Evolutionary conservation across 2,888 invertebrate genomes (phyloP), one percentile per base, ranked within the genome.

Genomic region (Cheilosia urbana): DNA sequence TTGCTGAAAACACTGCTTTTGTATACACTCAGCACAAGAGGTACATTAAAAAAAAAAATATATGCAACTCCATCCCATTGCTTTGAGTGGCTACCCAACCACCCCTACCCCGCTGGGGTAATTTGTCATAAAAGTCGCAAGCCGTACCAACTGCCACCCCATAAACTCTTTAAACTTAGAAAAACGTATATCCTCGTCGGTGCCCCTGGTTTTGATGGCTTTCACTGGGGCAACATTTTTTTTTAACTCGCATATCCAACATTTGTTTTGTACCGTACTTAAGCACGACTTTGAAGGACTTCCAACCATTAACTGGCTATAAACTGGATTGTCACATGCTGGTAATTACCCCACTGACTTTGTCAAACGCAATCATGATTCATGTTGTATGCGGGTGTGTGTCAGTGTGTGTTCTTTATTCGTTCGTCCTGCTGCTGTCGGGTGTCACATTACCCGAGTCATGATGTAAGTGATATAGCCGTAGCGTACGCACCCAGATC

Each of bases 311-410:
- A 79, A 79, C 84, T 80, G 80, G 68, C 65, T 62, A 76, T 76
- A 85, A 85, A 85, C 80, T 85, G 71, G 76, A 81, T 80, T 77
- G 85, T 85, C 85, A 85, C 72, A 85, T 85, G 85, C 71, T 81
- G 65, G 81, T 81, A 85, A 85, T 76, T 85, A 81, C 85, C 76
- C 53, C 47, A n/a, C 55, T 45, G 60, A 27, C 68, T 60, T 17
- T 47, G 60, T 60, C 65, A 65, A 72, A 72, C 71, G 55, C 51
- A 66, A 58, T 66, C 49, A 57, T 65, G 45, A 63, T 57, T 68
- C 65, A 53, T 71, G 66, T 66, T 53, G 24, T 24, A 15, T 21
- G 24, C 13, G 51, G 37, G 19, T 21, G 15, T 45, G 7, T 34
- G 19, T 21, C 6, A 37, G 7, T 34, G 37, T 34, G n/a, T 49